phyloP scores from a whole-genome alignment of 2,797 vertebrate genomes.

The Platyrinchus mystaceus region DNA sequence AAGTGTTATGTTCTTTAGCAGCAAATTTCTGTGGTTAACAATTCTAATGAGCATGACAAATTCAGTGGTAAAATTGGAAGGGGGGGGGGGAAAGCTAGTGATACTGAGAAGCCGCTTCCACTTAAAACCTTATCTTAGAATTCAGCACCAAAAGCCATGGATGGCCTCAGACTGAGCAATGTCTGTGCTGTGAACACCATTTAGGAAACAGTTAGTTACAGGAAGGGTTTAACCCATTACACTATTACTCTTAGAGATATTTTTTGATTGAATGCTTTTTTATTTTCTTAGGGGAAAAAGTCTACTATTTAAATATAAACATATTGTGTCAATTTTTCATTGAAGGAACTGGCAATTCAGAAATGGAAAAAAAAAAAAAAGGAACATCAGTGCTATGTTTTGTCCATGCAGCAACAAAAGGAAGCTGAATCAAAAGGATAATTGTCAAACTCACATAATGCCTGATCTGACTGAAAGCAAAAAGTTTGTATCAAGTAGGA shows the following conservation, averaged over 20 bases:
- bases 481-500: not conserved
- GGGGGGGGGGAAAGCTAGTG: not conserved
- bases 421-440: not conserved
- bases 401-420: not conserved
- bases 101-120: not conserved
- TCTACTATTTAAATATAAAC: not conserved
- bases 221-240: not conserved
- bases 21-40: not conserved
- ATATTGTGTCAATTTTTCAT: not conserved
- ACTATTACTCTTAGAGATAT: not conserved
- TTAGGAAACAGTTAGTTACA: not conserved
- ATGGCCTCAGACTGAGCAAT: not conserved
- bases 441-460: not conserved
- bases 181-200: not conserved
- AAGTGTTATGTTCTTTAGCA: not conserved
- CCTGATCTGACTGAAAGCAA: not conserved
- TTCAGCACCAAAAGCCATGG: not conserved
- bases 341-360: not conserved
- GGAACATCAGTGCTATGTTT: not conserved
- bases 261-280: not conserved
- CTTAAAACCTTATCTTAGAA: not conserved
- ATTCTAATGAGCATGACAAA: not conserved
- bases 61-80: not conserved
- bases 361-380: not conserved
- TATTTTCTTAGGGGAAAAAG: not conserved